These are phyloP conservation scores for Sebastes elongatus DNA, from an alignment of 2,797 vertebrate species.

Conservation along the genomic window DNA sequence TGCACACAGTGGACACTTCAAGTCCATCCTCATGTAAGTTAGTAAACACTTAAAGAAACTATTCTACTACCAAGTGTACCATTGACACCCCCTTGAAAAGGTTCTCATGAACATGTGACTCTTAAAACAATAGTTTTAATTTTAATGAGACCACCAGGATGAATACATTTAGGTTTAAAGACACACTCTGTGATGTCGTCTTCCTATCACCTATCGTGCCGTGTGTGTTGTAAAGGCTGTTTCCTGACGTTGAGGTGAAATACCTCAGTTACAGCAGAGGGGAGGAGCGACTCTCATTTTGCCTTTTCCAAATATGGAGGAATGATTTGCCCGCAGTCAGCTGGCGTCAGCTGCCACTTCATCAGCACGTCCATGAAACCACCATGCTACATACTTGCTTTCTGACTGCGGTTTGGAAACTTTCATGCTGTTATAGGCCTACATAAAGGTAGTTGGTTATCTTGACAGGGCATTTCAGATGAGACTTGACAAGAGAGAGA, in stretches of 20 bases:
- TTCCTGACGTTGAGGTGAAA: not conserved
- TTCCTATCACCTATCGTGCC: not conserved
- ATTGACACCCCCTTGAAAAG: not conserved
- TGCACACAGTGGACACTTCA: not conserved
- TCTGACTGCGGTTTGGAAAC: not conserved
- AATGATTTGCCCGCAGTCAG: not conserved
- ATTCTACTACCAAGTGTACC: not conserved
- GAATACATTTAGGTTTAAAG: not conserved
- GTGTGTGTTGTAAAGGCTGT: not conserved
- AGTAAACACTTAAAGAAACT: not conserved
- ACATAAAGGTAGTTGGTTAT: not conserved
- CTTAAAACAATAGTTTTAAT: not conserved
- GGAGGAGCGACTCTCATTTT: not conserved
- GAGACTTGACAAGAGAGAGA: not conserved
- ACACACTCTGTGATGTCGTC: not conserved
- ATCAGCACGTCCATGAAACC: not conserved
- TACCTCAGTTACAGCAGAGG: not conserved
- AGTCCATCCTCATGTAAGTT: not conserved
- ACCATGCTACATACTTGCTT: not conserved
- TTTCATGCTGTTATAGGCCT: not conserved
- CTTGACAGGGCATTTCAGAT: not conserved
- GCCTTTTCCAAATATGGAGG: constrained; percentile 25
- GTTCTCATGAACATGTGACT: not conserved
- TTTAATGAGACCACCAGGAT: not conserved
- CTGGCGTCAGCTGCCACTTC: constrained; percentile 1